Conservation (phyloP, 2,797 vertebrate species). For the Acridotheres tristis region DNA sequence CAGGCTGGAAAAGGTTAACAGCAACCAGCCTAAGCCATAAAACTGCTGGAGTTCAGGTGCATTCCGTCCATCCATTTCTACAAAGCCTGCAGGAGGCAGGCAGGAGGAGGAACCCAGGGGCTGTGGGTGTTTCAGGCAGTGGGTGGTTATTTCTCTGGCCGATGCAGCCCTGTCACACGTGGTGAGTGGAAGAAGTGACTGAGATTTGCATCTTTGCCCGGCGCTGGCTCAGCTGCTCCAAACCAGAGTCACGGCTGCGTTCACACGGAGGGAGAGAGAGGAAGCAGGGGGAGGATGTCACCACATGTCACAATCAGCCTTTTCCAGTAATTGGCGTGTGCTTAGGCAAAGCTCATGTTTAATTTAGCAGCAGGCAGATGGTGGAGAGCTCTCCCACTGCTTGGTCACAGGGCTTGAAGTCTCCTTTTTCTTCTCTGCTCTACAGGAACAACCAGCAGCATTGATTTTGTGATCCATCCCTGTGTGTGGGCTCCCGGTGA, state of each 20-base stretch:
- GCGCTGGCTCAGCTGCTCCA: not conserved
- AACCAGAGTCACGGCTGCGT: fast-evolving
- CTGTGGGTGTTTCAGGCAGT: not conserved
- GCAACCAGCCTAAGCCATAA: not conserved
- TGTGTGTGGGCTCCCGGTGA: not conserved
- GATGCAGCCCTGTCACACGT: not conserved
- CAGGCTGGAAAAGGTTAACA: not conserved
- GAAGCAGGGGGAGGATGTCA: not conserved
- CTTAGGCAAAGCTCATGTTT: not conserved
- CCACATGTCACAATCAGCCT: not conserved
- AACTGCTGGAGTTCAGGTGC: not conserved
- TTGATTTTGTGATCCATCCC: not conserved
- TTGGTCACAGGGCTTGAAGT: not conserved
- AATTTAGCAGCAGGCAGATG: not conserved
- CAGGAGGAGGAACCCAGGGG: not conserved
- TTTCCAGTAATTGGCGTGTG: not conserved
- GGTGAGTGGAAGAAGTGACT: not conserved
- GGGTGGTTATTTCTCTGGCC: not conserved
- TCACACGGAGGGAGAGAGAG: not conserved
- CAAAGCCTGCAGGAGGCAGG: no score
- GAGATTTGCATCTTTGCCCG: slow-evolving; percentile 3
- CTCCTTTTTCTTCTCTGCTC: not conserved
- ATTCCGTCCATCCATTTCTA: not conserved
- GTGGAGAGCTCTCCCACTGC: not conserved
- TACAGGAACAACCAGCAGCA: not conserved